Evolutionary conservation across 2,113 vertebrate genomes (phyloP), one percentile per base, ranked within the genome.

Genomic region (Apteryx mantelli): DNA sequence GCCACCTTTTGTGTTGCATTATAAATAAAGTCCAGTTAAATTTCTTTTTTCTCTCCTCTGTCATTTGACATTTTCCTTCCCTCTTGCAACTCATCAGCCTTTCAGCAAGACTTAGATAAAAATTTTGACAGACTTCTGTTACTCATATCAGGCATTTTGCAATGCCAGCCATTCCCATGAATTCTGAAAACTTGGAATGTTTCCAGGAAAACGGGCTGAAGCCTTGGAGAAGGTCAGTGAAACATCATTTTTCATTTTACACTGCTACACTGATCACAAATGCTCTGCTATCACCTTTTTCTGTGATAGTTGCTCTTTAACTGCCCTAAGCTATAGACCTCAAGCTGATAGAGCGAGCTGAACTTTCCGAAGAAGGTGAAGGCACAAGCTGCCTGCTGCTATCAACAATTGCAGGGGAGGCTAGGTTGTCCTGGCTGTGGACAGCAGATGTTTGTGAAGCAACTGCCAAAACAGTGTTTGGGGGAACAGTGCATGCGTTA

Each of bases 171-270:
- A n/a, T 78, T 90, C 30, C 65, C 55, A 42, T 13, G 66, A 89
- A 74, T 86, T 55, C 55, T 53, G 71, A 56, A 81, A 92, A 60
- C 75, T 55, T 96, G 95, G 93, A 85, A 48, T 38, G 8, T 89
- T 40, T 97, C 95, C 96, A 97, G 81, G 38, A 93, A 48, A 36
- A 63, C 4, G 61, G 70, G 64, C 68, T n/a, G 74, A 91, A 89
- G 30, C 25, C 5, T 6, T 56, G 71, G 50, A 53, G 52, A 52
- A 96, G 89, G 94, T 84, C 95, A 91, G 34, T 4, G 36, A 84
- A 93, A 58, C 55, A 60, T 88, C 13, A 1, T 94, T 95, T 93
- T 95, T 97, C 89, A 91, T 96, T 96, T 97, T 83, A 56, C 64
- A 68, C 5, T 7, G 42, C 34, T 34, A 78, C 24, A 4, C 66